phyloP scores from a whole-genome alignment of 2,888 invertebrate species.

The Chloroclysta siterata region DNA sequence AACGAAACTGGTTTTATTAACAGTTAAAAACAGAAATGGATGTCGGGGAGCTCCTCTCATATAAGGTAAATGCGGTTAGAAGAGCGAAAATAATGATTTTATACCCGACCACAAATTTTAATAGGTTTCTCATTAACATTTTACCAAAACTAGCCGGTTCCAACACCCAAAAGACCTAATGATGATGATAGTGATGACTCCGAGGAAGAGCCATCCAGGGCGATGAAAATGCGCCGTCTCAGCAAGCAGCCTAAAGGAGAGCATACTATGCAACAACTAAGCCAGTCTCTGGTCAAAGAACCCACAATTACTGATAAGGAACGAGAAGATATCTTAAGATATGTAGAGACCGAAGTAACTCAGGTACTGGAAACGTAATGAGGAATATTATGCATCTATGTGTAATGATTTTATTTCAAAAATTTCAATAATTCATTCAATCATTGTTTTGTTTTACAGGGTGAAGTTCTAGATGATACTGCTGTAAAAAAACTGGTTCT shows the following conservation, averaged over 20 bases:
- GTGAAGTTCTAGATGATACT: conserved; percentile 94
- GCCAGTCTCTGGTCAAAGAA: conserved; percentile 84
- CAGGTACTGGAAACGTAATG: conserved; percentile 78
- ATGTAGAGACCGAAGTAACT: conserved; percentile 92
- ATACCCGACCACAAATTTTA: not conserved
- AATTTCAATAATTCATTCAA: not conserved
- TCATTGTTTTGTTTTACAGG: conserved; percentile 75
- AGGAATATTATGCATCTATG: too few relatives aligned
- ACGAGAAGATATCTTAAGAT: conserved; percentile 91
- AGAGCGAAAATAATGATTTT: not conserved
- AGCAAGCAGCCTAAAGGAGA: conserved; percentile 82
- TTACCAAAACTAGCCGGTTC: conserved; percentile 88
- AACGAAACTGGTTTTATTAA: not conserved
- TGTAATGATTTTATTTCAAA: too few relatives aligned
- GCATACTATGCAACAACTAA: conserved; percentile 62
- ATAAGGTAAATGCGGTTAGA: conserved; percentile 63
- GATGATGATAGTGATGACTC: conserved; percentile 88
- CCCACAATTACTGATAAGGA: conserved; percentile 89
- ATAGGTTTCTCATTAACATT: not conserved
- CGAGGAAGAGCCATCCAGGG: conserved; percentile 86
- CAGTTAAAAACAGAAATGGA: conserved; percentile 61
- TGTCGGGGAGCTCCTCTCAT: conserved; percentile 79
- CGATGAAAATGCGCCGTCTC: conserved; percentile 86
- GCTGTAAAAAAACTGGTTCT: conserved; percentile 94
- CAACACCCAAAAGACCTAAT: conserved; percentile 90